Percentiles rank a stretch among this genome's conserved stretches.
Conservation (phyloP, 2,888 invertebrate species). For the Drosophila paramelanica region DNA sequence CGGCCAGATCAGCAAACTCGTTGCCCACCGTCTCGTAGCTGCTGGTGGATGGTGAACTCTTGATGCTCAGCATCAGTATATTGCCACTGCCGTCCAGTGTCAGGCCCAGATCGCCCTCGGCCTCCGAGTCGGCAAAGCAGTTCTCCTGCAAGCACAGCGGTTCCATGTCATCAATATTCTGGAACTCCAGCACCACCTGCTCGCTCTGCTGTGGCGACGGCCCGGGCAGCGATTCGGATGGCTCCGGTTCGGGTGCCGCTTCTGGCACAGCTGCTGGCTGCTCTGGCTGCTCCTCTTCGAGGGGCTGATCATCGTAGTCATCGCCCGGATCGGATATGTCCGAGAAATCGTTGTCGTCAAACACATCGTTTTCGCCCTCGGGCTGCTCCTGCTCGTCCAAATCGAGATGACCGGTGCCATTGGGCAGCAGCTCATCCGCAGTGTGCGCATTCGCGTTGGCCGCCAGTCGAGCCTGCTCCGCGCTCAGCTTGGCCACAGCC, state of each 20-base stretch:
- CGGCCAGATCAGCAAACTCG: conserved; percentile 83
- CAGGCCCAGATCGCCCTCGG: conserved; percentile 64
- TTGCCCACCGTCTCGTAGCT: conserved; percentile 85
- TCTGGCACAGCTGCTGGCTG: conserved; percentile 13
- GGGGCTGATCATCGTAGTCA: conserved; percentile 66
- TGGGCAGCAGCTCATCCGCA: conserved; percentile 27
- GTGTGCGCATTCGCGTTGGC: conserved; percentile 83
- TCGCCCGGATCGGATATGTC: conserved; percentile 86
- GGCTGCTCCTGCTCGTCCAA: conserved; percentile 77
- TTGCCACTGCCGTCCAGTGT: conserved; percentile 60
- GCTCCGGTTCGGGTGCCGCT: conserved; percentile 33
- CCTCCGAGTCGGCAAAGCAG: conserved; percentile 78
- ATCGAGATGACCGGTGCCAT: conserved; percentile 18
- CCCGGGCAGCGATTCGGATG: conserved; percentile 35
- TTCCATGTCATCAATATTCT: conserved; percentile 75
- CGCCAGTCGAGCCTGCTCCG: conserved; percentile 84
- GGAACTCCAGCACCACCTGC: conserved; percentile 69
- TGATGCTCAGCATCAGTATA: conserved; percentile 75
- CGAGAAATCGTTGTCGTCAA: conserved; percentile 86
- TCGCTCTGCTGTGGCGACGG: conserved; percentile 55
- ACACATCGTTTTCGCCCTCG: conserved; percentile 86
- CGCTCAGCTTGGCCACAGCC: conserved; percentile 89
- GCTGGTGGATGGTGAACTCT: conserved; percentile 85
- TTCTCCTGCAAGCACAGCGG: conserved; percentile 78
- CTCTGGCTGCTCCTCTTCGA: conserved; percentile 24